Base-by-base conservation (phyloP, 1,140 invertebrate species). In the Euwallacea fornicatus region DNA sequence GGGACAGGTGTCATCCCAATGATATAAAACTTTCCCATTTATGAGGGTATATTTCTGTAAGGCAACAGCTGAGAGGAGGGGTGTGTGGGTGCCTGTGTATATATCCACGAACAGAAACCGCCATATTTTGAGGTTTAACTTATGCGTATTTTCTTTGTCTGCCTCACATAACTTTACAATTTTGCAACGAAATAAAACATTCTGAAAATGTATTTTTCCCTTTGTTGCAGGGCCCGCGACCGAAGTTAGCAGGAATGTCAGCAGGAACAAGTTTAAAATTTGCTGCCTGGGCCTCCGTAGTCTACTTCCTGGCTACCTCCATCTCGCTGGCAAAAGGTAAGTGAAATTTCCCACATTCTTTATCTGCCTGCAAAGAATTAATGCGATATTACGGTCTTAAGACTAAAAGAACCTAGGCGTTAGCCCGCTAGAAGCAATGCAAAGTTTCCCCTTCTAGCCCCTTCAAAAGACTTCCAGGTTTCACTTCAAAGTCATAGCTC, bases 281-380 rank as follows among this genome's bases (percentile, higher is more conserved):
- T 69, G 71, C 66, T 66, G 71, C 63, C 50, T 68, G 69, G 46
- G 54, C 62, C 61, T 21, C 59, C 55, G 21, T 58, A 56, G n/a
- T 74, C 58, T 63, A 21, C 50, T 54, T 74, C 41, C 67, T 74
- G 66, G 66, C 61, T 33, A 66, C 44, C 50, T 58, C 55, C 60
- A 55, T 74, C 56, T 69, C 73, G 33, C 33, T 70, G 15, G 61
- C 73, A 66, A 55, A 74, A 74, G 73, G 73, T 74, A 66, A 72
- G 73, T 66, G 50, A 42, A 54, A 13, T 54, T 66, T 54, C 46
- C 55, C 43, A 42, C 46, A 64, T 58, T 58, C 58, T 67, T 59
- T 16, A n/a, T 8, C 46, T 50, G 46, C 46, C 13, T 50, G 46
- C 46, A 13, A 10, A 11, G 9, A 11, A 13, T 50, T 50, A 50